Evolutionary conservation across 2,113 vertebrate species (phyloP), one percentile per base, ranked within the genome.

Genomic region (Phylloscopus trochiloides): DNA sequence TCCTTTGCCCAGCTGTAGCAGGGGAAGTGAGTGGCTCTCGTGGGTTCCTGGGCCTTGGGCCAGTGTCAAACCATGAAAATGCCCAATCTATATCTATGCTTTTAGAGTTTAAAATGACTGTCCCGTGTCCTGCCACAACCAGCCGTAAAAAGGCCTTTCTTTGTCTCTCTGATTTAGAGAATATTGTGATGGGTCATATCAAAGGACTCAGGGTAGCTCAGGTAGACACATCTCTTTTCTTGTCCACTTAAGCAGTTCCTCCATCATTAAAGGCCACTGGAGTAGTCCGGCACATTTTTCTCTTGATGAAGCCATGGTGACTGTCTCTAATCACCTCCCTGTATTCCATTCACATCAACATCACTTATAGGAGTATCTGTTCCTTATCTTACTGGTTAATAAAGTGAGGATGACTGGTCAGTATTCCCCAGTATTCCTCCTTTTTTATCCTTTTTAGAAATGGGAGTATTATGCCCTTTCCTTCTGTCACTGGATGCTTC

Each of bases 1-100:
- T 25, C 31, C 12, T 14, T 11, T 47, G 43, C 8, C 32, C 32
- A 47, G 16, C 22, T 45, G 63, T 66, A 8, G 43, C 22, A 34
- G 63, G 2, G 4, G 22, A 26, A 6, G 32, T n/a, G 22, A 47
- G 16, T 4, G 2, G 9, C 22, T 25, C 42, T 66, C 1, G 2
- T 66, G 42, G 31, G 16, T 67, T 8, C 17, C 63, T 67, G 32
- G 63, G 63, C 1, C 1, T 26, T 67, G 43, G 17, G 32, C 11
- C 43, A 18, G 43, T 47, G 43, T 34, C 43, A 50, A 68, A 68
- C 24, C 17, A 68, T 0, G 2, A 45, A 15, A 52, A n/a, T 32
- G 16, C 14, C 28, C 4, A 7, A 43, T 32, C 4, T 38, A 38
- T 38, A 48, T 22, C 1, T 3, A n/a, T 8, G 5, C 8, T 86